Conservation (phyloP, 2,113 vertebrate genomes). For the Fregata magnificens region DNA sequence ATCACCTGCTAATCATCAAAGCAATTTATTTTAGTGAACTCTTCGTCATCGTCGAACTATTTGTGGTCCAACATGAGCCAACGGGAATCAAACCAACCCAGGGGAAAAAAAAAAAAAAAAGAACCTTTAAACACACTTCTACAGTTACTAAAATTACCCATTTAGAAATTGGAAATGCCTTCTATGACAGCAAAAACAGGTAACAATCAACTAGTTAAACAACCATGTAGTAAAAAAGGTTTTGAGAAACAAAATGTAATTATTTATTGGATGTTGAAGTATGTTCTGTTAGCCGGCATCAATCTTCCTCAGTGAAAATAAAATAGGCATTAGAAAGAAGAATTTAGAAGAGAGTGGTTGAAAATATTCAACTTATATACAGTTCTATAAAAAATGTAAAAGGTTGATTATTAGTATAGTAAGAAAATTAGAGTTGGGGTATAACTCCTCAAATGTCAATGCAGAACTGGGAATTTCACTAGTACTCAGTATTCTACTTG, state of each 20-base stretch:
- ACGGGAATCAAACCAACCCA: background rate
- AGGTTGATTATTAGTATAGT: background rate
- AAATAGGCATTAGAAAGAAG: background rate
- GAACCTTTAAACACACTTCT: background rate
- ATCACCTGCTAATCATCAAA: background rate
- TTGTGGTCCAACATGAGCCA: background rate
- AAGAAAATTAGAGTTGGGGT: background rate
- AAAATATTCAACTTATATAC: background rate
- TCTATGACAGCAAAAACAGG: background rate
- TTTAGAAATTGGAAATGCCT: background rate
- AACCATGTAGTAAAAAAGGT: background rate
- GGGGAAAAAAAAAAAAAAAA: background rate
- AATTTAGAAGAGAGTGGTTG: background rate
- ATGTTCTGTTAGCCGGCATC: background rate
- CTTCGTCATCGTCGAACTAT: background rate
- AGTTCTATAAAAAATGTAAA: background rate
- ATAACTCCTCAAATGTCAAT: background rate
- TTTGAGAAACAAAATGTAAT: background rate
- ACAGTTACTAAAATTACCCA: background rate
- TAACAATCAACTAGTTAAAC: background rate
- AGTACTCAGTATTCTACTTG: background rate
- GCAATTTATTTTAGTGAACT: background rate
- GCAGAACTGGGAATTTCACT: background rate
- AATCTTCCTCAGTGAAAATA: background rate
- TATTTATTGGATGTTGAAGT: background rate